Conservation (phyloP, 2,888 invertebrate genomes). For the Parnassius smintheus region DNA sequence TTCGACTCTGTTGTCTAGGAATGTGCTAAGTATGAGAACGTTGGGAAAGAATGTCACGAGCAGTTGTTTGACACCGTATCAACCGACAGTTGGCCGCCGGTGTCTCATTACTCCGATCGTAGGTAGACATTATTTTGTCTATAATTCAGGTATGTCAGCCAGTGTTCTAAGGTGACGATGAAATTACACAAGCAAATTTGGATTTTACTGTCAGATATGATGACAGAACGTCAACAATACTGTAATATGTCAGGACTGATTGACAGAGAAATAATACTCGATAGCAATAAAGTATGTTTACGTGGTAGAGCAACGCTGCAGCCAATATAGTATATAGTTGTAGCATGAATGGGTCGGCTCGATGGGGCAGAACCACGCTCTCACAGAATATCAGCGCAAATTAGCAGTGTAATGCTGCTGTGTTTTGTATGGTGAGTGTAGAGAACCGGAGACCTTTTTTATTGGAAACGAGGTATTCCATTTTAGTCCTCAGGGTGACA, state of each 20-base stretch:
- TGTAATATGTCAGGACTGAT: constrained; percentile 17
- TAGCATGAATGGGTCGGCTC: too few species aligned
- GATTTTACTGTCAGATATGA: constrained; percentile 1
- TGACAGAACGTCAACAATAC: constrained; percentile 7
- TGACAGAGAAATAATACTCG: constrained; percentile 23
- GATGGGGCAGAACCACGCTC: too few species aligned
- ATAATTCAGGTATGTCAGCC: constrained; percentile 8
- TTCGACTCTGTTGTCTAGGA: constrained; percentile 5
- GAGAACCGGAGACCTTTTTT: too few species aligned
- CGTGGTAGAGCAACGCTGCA: too few species aligned
- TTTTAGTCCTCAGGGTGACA: too few species aligned
- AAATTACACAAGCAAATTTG: constrained; percentile 7
- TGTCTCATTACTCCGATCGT: constrained; percentile 36
- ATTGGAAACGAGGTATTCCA: too few species aligned
- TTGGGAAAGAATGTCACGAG: constrained; percentile 52
- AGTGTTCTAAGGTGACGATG: neutral
- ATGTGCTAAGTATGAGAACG: constrained; percentile 6
- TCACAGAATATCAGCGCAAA: too few species aligned
- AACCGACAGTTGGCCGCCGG: constrained; percentile 28
- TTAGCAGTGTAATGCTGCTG: too few species aligned
- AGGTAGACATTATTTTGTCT: constrained; percentile 12
- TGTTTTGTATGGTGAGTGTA: too few species aligned
- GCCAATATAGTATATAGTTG: too few species aligned
- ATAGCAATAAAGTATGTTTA: constrained; percentile 14
- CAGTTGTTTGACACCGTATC: constrained; percentile 38